phyloP scores from a whole-genome alignment of 2,113 vertebrate genomes.

The Casuarius casuarius region DNA sequence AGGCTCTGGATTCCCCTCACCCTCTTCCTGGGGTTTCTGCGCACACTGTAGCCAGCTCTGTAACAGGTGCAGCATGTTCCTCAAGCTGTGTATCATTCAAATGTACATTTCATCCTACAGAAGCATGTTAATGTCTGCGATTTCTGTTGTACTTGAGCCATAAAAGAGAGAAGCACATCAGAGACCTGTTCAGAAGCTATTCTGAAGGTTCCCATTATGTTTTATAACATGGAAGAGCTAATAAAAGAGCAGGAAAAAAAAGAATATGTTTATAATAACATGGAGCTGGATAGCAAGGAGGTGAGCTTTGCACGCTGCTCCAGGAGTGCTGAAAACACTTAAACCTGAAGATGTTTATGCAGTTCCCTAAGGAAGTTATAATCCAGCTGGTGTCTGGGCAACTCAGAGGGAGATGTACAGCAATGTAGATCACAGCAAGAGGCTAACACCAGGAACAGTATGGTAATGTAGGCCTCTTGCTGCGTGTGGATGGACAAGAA shows the following conservation, averaged over 20 bases:
- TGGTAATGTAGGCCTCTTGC: background rate
- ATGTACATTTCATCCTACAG: conserved; percentile 66
- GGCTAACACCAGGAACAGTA: background rate
- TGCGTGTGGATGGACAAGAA: background rate
- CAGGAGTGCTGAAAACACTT: background rate
- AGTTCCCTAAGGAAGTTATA: background rate
- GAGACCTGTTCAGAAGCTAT: conserved; percentile 42
- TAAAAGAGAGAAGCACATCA: conserved; percentile 56
- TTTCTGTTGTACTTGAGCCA: conserved; percentile 66
- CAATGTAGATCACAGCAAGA: background rate
- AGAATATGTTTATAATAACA: background rate
- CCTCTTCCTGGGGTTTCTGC: background rate
- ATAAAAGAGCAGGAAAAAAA: conserved; percentile 38
- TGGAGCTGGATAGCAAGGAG: background rate
- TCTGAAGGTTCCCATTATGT: conserved; percentile 39
- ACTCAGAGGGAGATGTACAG: background rate
- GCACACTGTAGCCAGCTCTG: background rate
- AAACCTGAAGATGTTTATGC: background rate
- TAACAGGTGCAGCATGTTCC: conserved; percentile 31
- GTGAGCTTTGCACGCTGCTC: background rate
- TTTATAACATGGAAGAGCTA: conserved; percentile 66
- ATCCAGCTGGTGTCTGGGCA: background rate
- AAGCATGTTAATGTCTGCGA: conserved; percentile 69
- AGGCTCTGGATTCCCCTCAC: background rate
- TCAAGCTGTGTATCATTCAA: conserved; percentile 38